Percentiles rank a stretch among this genome's conserved stretches.
These are phyloP conservation scores for Urocyon cinereoargenteus DNA, from an alignment of 2,797 vertebrate species.

Conservation along the genomic window DNA sequence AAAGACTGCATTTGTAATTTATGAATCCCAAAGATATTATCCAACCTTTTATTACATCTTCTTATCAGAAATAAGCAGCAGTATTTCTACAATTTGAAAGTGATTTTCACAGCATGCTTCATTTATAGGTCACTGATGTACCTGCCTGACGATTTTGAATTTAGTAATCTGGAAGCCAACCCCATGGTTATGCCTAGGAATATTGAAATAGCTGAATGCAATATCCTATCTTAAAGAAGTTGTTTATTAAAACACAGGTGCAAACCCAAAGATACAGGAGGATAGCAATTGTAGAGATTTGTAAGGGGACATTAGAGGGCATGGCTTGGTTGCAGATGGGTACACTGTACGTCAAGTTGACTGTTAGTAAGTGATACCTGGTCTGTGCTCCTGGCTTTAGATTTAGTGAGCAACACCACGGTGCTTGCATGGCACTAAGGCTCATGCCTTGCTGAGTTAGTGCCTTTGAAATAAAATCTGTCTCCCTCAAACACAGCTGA, in stretches of 20 bases:
- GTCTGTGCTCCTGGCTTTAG: not conserved
- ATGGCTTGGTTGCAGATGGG: not conserved
- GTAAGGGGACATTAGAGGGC: not conserved
- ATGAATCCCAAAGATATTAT: constrained; percentile 46
- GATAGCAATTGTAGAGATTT: not conserved
- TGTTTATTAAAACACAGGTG: not conserved
- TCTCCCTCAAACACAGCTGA: constrained; percentile 1
- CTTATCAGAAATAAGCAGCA: constrained; percentile 52
- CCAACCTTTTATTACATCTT: constrained; percentile 72
- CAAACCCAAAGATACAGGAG: not conserved
- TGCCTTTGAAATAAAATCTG: constrained; percentile 55
- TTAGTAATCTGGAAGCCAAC: not conserved
- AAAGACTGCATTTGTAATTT: constrained; percentile 71
- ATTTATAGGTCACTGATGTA: not conserved
- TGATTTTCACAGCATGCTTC: constrained; percentile 57
- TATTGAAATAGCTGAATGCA: constrained; percentile 19
- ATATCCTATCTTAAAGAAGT: not conserved
- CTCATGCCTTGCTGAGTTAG: not conserved
- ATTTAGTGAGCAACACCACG: not conserved
- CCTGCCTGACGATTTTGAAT: constrained; percentile 39
- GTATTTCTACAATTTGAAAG: constrained; percentile 59
- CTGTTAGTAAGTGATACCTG: not conserved
- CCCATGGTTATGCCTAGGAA: not conserved
- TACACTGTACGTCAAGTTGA: not conserved
- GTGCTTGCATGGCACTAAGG: not conserved